These are phyloP conservation scores for Geopemphigus sp. DNA, from an alignment of 1,140 invertebrate species.

Conservation along the genomic window DNA sequence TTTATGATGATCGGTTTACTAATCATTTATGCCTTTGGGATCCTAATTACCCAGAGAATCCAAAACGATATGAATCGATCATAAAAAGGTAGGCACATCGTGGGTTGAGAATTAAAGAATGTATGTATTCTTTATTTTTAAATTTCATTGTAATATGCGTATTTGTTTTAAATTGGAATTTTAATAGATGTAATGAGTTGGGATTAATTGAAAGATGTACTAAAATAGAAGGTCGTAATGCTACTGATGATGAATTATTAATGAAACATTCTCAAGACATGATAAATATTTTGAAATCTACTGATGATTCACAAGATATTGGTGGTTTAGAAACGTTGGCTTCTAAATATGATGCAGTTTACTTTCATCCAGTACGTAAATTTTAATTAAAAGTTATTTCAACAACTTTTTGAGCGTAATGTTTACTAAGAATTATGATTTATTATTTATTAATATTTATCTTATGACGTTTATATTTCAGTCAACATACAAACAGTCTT, in stretches of 20 bases:
- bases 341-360: slow-evolving; percentile 82
- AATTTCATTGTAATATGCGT: too few relatives aligned
- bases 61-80: slow-evolving; percentile 68
- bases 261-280: slow-evolving; percentile 65
- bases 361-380: slow-evolving; percentile 75
- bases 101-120: not conserved
- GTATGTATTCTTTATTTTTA: not conserved
- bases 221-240: slow-evolving; percentile 61
- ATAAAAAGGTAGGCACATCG: slow-evolving; percentile 62
- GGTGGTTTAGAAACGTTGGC: slow-evolving; percentile 69
- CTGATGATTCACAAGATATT: slow-evolving; percentile 60
- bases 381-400: not conserved
- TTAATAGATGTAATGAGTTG: slow-evolving; percentile 68
- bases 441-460: not conserved
- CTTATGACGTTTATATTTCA: slow-evolving; percentile 57
- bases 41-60: slow-evolving; percentile 75
- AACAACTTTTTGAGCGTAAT: too few relatives aligned
- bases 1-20: slow-evolving; percentile 75
- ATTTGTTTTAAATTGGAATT: not conserved
- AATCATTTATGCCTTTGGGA: slow-evolving; percentile 85
- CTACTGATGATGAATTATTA: slow-evolving; percentile 72
- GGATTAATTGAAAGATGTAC: slow-evolving; percentile 72
- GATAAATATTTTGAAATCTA: slow-evolving; percentile 66
- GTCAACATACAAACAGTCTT: slow-evolving; percentile 75
- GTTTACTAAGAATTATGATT: not conserved